Conservation (phyloP, 1,140 invertebrate genomes). For the Subanguina moxae region DNA sequence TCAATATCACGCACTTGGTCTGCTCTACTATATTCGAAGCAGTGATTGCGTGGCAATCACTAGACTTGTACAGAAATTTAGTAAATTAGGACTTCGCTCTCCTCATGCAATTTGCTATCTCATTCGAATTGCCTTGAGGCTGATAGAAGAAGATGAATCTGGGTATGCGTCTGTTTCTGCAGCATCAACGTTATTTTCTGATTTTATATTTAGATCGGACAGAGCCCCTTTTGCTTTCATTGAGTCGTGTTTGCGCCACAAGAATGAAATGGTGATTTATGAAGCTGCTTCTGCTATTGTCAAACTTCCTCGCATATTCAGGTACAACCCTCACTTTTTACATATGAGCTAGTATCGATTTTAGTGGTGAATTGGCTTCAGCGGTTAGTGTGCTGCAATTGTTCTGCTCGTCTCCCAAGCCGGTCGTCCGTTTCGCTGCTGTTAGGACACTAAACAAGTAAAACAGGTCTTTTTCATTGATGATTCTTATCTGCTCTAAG, state of each 20-base stretch:
- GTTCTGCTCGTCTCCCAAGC: constrained; percentile 91
- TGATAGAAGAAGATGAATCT: constrained; percentile 80
- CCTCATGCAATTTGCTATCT: constrained; percentile 89
- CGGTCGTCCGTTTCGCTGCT: constrained; percentile 84
- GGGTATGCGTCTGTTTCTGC: constrained; percentile 15
- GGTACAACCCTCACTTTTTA: constrained; percentile 45
- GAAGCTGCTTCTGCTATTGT: constrained; percentile 87
- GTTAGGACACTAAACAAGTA: constrained; percentile 85
- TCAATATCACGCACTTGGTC: constrained; percentile 91
- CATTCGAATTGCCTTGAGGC: constrained; percentile 79
- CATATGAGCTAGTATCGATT: constrained; percentile 7
- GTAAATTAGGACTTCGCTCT: constrained; percentile 75
- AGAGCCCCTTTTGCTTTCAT: constrained; percentile 79
- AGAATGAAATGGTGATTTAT: constrained; percentile 95
- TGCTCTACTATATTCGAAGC: constrained; percentile 87
- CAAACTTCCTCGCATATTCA: constrained; percentile 74
- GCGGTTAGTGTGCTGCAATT: constrained; percentile 90
- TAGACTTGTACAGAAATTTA: constrained; percentile 82
- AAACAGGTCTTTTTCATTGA: no score
- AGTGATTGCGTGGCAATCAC: constrained; percentile 89
- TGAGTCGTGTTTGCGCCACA: constrained; percentile 85
- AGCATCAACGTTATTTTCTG: background rate
- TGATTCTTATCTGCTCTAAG: no score
- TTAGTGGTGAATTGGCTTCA: constrained; percentile 75
- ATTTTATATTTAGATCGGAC: constrained; percentile 41